A percentile compares a stretch with the other conserved stretches of the same genome.
Conservation (phyloP, 1,140 invertebrate species). For the Scaptodrosophila lebanonensis region DNA sequence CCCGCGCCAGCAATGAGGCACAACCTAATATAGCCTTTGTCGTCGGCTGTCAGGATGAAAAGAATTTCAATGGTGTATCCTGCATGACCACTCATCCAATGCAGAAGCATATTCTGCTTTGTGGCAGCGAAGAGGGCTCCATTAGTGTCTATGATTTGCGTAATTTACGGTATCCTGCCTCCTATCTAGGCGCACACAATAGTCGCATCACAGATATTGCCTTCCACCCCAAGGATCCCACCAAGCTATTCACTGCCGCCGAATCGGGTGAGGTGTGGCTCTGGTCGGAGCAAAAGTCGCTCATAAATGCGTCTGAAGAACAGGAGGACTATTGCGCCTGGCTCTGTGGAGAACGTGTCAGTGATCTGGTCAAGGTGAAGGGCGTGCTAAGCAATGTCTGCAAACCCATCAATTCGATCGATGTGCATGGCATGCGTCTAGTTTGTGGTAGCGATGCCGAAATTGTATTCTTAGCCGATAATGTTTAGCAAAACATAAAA, state of each 20-base stretch:
- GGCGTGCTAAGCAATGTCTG: conserved; percentile 84
- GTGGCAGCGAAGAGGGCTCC: conserved; percentile 88
- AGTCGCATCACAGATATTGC: conserved; percentile 87
- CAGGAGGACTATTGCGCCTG: conserved; percentile 78
- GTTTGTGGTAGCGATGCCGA: conserved; percentile 91
- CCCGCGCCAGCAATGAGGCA: conserved; percentile 81
- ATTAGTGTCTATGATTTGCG: conserved; percentile 93
- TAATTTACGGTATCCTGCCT: conserved; percentile 87
- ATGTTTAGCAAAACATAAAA: too few relatives aligned
- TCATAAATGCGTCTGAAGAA: conserved; percentile 36
- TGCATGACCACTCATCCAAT: conserved; percentile 89
- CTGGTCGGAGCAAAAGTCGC: conserved; percentile 82
- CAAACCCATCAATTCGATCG: conserved; percentile 87
- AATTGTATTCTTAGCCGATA: conserved; percentile 86
- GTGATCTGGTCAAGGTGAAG: conserved; percentile 84
- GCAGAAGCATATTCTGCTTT: conserved; percentile 87
- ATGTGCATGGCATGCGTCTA: conserved; percentile 84
- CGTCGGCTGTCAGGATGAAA: conserved; percentile 82
- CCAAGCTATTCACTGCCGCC: conserved; percentile 89
- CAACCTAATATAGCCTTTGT: conserved; percentile 82
- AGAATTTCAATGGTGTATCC: conserved; percentile 81
- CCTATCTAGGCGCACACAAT: conserved; percentile 86
- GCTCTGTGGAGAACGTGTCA: conserved; percentile 82
- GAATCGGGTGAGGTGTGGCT: conserved; percentile 90
- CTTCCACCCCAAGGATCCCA: conserved; percentile 89